Evolutionary conservation across 1,140 invertebrate species (phyloP).

Genomic region (Cherax destructor): DNA sequence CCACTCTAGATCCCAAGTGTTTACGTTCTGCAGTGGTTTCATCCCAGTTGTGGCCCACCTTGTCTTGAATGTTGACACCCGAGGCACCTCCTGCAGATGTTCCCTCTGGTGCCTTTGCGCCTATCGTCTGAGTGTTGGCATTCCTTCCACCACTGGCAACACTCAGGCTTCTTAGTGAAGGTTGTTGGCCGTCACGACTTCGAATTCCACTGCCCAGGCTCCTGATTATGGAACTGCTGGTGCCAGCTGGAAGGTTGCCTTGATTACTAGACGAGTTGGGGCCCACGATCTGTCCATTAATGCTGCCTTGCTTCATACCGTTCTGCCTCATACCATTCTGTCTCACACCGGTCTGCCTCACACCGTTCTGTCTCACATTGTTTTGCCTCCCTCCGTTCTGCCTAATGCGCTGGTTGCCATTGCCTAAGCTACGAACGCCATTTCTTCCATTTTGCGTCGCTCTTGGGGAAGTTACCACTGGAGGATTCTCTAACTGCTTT

Average conservation of each 20-base stretch:
- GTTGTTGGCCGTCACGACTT: background rate
- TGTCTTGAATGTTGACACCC: background rate
- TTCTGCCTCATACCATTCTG: background rate
- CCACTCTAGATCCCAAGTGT: background rate
- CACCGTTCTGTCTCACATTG: background rate
- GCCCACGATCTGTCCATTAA: no score
- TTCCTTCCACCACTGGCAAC: background rate
- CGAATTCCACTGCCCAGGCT: background rate
- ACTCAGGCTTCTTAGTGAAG: background rate
- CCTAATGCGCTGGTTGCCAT: background rate
- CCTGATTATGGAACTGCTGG: background rate
- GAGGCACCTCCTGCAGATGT: background rate
- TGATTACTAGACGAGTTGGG: no score
- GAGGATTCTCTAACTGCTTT: background rate
- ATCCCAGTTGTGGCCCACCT: constrained; percentile 14
- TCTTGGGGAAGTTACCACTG: background rate
- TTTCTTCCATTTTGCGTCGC: background rate
- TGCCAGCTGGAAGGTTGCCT: no score
- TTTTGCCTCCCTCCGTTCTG: background rate
- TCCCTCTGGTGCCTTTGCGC: background rate
- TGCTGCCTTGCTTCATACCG: no score
- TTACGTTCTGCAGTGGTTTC: background rate
- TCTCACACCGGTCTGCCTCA: background rate
- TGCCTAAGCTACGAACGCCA: constrained; percentile 4
- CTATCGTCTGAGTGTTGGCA: background rate